Conservation (phyloP, 2,888 invertebrate species). For the Lithophane semibrunnea region DNA sequence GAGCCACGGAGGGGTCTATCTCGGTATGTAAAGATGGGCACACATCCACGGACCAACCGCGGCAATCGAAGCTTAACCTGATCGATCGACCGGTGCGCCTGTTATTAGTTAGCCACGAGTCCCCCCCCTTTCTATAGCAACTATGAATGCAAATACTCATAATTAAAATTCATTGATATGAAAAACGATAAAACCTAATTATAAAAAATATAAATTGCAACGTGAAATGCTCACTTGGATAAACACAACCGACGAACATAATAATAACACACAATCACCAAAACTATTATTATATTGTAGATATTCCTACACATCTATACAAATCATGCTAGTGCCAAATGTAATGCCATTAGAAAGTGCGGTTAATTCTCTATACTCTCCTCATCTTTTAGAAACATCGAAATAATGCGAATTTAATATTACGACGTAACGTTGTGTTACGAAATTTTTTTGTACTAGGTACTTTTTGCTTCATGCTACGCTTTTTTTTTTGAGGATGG, state of each 20-base stretch:
- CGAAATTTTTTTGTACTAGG: not conserved
- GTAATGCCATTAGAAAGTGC: slow-evolving; percentile 57
- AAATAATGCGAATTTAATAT: slow-evolving; percentile 51
- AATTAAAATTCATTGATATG: not conserved
- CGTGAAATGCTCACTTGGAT: not conserved
- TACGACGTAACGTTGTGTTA: slow-evolving; percentile 1
- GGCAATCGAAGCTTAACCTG: not conserved
- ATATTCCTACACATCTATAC: not conserved
- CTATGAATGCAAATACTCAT: not conserved
- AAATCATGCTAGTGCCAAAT: slow-evolving; percentile 5
- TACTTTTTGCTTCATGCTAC: not conserved
- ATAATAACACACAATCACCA: not conserved
- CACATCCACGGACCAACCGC: not conserved
- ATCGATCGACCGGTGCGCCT: not conserved
- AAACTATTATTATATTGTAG: not conserved
- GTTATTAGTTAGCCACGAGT: not conserved
- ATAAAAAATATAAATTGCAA: not conserved
- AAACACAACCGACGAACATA: too few relatives aligned
- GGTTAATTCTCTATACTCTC: slow-evolving; percentile 20
- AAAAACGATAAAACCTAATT: not conserved
- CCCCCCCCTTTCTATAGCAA: not conserved
- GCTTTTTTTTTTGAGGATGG: too few relatives aligned
- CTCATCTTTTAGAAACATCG: slow-evolving; percentile 26
- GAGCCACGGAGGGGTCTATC: not conserved
- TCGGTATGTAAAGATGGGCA: not conserved